Conservation (phyloP, 2,113 vertebrate genomes). For the Oenanthe oenanthe region DNA sequence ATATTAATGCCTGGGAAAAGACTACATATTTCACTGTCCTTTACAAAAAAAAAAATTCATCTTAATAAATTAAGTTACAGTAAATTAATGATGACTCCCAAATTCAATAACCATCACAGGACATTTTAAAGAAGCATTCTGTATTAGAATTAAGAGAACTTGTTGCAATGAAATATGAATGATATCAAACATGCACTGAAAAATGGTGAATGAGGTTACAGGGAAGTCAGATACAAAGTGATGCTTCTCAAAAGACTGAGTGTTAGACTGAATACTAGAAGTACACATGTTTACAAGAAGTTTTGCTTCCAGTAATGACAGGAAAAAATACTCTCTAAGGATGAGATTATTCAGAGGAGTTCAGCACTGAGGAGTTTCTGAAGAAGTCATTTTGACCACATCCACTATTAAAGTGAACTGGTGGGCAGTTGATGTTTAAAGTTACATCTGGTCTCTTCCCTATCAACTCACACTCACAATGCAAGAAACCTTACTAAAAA, state of each 20-base stretch:
- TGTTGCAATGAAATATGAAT: constrained; percentile 39
- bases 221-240: not conserved
- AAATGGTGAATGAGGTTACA: constrained; percentile 24
- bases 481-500: not conserved
- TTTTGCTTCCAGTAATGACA: not conserved
- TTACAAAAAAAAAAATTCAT: not conserved
- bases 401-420: not conserved
- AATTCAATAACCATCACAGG: not conserved
- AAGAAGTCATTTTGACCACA: not conserved
- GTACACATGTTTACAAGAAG: not conserved
- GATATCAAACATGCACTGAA: constrained; percentile 14
- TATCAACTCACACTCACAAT: not conserved
- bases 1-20: not conserved
- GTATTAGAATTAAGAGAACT: constrained; percentile 26
- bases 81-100: constrained; percentile 34
- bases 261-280: not conserved
- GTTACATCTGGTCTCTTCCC: not conserved
- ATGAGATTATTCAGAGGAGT: not conserved
- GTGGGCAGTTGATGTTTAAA: not conserved
- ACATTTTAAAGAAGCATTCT: constrained; percentile 11
- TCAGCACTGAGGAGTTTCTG: not conserved
- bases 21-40: not conserved
- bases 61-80: constrained; percentile 10
- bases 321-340: not conserved
- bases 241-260: not conserved